These are phyloP conservation scores for Chaenogobius annularis DNA, from an alignment of 2,113 vertebrate genomes.

Conservation along the genomic window DNA sequence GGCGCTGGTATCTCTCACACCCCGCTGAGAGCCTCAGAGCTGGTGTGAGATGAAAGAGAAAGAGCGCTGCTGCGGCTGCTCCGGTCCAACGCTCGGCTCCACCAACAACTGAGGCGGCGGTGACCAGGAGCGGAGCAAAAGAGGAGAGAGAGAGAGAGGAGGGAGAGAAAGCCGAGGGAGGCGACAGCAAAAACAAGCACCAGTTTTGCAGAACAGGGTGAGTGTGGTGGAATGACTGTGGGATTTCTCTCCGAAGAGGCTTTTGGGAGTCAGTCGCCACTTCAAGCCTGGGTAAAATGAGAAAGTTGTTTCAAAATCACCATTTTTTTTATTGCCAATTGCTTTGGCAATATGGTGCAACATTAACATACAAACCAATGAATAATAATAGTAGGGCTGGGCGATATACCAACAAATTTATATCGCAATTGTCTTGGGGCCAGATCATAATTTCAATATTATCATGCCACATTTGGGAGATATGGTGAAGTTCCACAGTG, in stretches of 20 bases:
- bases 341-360: too few species aligned
- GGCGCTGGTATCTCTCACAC: slow-evolving; percentile 80
- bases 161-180: slow-evolving; percentile 26
- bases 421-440: too few species aligned
- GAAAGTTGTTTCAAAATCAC: background rate
- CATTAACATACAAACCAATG: too few species aligned
- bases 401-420: too few species aligned
- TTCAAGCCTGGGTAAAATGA: background rate
- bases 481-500: too few species aligned
- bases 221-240: slow-evolving; percentile 20
- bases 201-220: slow-evolving; percentile 51
- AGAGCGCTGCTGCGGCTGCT: slow-evolving; percentile 70
- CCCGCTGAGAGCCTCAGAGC: slow-evolving; percentile 82
- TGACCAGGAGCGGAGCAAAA: slow-evolving; percentile 43
- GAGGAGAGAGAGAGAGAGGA: slow-evolving; percentile 10
- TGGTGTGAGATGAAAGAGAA: slow-evolving; percentile 79
- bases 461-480: too few species aligned
- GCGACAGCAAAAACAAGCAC: slow-evolving; percentile 43
- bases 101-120: slow-evolving; percentile 63
- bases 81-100: slow-evolving; percentile 59
- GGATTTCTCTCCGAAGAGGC: background rate
- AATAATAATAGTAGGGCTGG: too few species aligned
- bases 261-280: background rate
- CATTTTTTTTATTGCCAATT: too few species aligned
- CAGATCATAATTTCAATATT: too few species aligned